phyloP scores from a whole-genome alignment of 1,140 invertebrate species.

The Zaprionus nigranus region DNA sequence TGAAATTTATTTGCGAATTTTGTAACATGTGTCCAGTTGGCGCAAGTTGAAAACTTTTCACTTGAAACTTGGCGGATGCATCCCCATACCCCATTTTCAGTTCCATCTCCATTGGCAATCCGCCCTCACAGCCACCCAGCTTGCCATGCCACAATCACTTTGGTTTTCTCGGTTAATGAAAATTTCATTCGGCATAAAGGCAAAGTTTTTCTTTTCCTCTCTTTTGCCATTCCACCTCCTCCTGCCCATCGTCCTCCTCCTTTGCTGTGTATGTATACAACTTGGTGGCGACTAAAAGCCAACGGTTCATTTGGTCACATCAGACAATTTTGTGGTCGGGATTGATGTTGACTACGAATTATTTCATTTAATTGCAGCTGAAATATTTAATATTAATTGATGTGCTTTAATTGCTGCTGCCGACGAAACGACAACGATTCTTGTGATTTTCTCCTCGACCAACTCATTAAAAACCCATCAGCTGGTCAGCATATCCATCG shows the following conservation, averaged over 20 bases:
- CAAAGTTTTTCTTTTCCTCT: conserved; percentile 57
- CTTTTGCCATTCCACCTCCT: conserved; percentile 1
- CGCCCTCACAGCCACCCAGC: not conserved
- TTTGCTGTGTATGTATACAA: conserved; percentile 18
- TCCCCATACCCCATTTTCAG: not conserved
- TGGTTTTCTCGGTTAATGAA: conserved; percentile 77
- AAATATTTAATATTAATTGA: conserved; percentile 84
- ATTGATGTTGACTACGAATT: conserved; percentile 56
- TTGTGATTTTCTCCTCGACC: conserved; percentile 17
- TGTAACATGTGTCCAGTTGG: conserved; percentile 78
- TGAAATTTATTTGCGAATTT: conserved; percentile 81
- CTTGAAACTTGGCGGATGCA: conserved; percentile 54
- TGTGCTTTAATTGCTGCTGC: conserved; percentile 71
- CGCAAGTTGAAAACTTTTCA: conserved; percentile 72
- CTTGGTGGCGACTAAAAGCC: conserved; percentile 31
- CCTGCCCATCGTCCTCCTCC: not conserved
- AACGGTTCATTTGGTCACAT: conserved; percentile 28
- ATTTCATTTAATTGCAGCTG: conserved; percentile 77
- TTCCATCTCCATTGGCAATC: not conserved
- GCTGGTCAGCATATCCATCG: not conserved
- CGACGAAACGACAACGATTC: conserved; percentile 1
- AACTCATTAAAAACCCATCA: conserved; percentile 83
- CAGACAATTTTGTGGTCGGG: conserved; percentile 49
- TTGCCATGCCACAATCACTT: conserved; percentile 64
- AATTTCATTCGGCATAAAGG: conserved; percentile 64